These are phyloP conservation scores for Eurytoma californica DNA, from an alignment of 2,888 invertebrate species.

Conservation along the genomic window DNA sequence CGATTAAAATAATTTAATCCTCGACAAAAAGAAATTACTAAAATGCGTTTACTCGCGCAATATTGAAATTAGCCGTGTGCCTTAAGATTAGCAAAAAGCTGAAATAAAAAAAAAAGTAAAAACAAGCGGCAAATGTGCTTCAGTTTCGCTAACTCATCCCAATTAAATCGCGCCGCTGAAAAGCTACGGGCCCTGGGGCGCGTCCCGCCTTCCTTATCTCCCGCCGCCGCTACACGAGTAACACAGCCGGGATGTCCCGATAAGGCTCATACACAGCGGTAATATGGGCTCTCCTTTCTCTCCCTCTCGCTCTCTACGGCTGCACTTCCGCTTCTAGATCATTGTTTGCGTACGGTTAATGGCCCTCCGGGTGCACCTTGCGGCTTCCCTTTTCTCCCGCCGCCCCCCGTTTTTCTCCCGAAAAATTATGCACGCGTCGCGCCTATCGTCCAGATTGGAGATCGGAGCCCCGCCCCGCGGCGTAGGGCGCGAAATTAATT, in stretches of 20 bases:
- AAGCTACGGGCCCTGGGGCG: slow-evolving; percentile 42
- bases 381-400: slow-evolving; percentile 59
- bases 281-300: background rate
- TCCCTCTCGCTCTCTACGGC: background rate
- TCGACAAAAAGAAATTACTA: too few species aligned
- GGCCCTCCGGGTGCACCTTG: slow-evolving; percentile 70
- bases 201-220: slow-evolving; percentile 54
- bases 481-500: too few species aligned
- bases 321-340: slow-evolving; percentile 64
- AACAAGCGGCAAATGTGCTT: too few species aligned
- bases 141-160: slow-evolving; percentile 49
- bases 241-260: background rate
- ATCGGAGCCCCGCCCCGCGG: background rate
- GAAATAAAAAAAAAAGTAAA: too few species aligned
- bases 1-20: too few species aligned
- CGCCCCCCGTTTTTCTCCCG: background rate
- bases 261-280: too few species aligned
- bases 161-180: slow-evolving; percentile 66
- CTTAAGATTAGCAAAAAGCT: too few species aligned
- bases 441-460: slow-evolving; percentile 22
- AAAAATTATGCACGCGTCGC: slow-evolving; percentile 57
- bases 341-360: slow-evolving; percentile 74
- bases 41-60: too few species aligned
- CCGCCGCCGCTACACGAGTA: background rate
- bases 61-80: too few species aligned